phyloP scores from a whole-genome alignment of 2,888 invertebrate species.

The Seira sanloemensis region DNA sequence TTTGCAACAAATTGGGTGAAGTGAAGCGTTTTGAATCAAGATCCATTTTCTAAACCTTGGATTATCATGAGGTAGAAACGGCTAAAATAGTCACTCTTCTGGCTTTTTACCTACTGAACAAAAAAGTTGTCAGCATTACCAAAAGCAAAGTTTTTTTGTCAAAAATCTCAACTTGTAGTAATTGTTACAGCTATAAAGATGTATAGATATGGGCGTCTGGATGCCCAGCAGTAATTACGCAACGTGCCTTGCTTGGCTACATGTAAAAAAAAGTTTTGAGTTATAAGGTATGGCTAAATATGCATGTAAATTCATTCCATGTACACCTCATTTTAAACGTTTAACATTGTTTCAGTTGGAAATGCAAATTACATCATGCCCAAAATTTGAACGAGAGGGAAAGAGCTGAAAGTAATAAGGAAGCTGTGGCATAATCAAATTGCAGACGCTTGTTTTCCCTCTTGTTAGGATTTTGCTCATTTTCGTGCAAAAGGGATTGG shows the following conservation, averaged over 20 bases:
- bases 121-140: neutral
- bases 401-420: neutral
- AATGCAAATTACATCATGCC: neutral
- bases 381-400: neutral
- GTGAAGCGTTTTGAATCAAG: neutral
- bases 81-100: neutral
- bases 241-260: neutral
- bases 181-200: neutral
- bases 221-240: neutral
- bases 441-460: neutral
- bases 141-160: neutral
- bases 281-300: conserved; percentile 10
- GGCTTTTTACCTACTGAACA: neutral
- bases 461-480: neutral
- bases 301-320: neutral
- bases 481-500: neutral
- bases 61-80: too few relatives aligned
- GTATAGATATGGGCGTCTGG: neutral
- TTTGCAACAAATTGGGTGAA: conserved; percentile 3
- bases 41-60: neutral
- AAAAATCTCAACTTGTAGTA: neutral
- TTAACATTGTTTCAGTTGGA: neutral
- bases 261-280: neutral
- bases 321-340: neutral
- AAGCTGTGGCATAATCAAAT: neutral